Evolutionary conservation across 1,140 invertebrate species (phyloP).

Genomic region (Brachionus angularis): DNA sequence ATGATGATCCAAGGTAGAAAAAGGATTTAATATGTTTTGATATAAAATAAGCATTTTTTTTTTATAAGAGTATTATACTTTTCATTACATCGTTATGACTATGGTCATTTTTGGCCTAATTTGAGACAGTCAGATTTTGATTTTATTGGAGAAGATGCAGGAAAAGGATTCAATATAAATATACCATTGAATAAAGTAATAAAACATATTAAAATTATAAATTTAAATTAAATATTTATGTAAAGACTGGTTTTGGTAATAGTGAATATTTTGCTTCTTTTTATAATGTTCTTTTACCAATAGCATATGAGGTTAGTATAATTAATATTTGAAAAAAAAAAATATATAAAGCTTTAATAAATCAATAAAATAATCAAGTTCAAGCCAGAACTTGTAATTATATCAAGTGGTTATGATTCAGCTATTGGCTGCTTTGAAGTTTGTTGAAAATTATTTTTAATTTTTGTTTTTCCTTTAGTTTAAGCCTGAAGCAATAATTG

Average conservation of each 20-base stretch:
- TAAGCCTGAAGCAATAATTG: not conserved
- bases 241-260: slow-evolving; percentile 70
- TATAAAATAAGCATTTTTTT: not conserved
- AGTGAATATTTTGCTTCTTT: slow-evolving; percentile 85
- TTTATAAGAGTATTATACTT: slow-evolving; percentile 82
- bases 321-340: not conserved
- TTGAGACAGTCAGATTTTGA: slow-evolving; percentile 87
- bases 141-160: slow-evolving; percentile 70
- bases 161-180: slow-evolving; percentile 84
- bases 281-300: slow-evolving; percentile 78
- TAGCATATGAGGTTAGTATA: slow-evolving; percentile 74
- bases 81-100: slow-evolving; percentile 91
- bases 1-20: slow-evolving; percentile 75
- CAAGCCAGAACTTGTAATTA: slow-evolving; percentile 76
- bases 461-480: not conserved
- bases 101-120: slow-evolving; percentile 76
- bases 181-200: slow-evolving; percentile 74
- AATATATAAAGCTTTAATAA: too few relatives aligned
- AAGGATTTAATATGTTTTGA: not conserved
- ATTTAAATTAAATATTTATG: not conserved
- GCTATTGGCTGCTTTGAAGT: slow-evolving; percentile 55
- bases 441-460: not conserved
- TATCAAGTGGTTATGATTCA: slow-evolving; percentile 86
- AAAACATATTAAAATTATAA: not conserved
- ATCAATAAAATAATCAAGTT: slow-evolving; percentile 62